These are phyloP conservation scores for Leptoteleia sp. DNA, from an alignment of 1,140 invertebrate species.

Conservation along the genomic window DNA sequence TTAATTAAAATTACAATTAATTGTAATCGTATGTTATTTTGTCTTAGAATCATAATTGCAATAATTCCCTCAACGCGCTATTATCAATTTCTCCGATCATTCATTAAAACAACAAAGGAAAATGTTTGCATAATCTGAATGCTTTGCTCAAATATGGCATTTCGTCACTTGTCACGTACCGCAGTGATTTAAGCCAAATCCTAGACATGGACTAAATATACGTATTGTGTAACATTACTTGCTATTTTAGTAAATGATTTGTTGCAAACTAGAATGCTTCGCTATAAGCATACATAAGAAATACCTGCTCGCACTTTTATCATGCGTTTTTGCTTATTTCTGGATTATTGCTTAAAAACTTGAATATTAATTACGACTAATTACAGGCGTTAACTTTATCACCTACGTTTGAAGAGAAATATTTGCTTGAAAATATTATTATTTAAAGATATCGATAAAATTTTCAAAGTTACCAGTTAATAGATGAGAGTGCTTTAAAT, in stretches of 20 bases:
- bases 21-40: background rate
- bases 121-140: slow-evolving; percentile 23
- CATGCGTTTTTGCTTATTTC: no score
- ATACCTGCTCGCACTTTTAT: no score
- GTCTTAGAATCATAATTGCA: background rate
- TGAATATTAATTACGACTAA: no score
- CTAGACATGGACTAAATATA: slow-evolving; percentile 20
- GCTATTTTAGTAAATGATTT: slow-evolving; percentile 12
- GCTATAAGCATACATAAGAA: no score
- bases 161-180: slow-evolving; percentile 29
- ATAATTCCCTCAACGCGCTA: slow-evolving; percentile 6
- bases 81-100: slow-evolving; percentile 13
- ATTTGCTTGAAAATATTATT: no score
- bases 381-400: no score
- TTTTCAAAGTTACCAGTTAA: no score
- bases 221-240: slow-evolving; percentile 7
- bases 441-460: no score
- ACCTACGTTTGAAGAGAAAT: no score
- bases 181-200: slow-evolving; percentile 25
- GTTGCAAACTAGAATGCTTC: background rate
- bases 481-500: no score
- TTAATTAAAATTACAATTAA: background rate
- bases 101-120: slow-evolving; percentile 24
- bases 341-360: no score
- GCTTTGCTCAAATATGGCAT: slow-evolving; percentile 25